Conservation (phyloP, 2,113 vertebrate genomes). For the Python bivittatus region DNA sequence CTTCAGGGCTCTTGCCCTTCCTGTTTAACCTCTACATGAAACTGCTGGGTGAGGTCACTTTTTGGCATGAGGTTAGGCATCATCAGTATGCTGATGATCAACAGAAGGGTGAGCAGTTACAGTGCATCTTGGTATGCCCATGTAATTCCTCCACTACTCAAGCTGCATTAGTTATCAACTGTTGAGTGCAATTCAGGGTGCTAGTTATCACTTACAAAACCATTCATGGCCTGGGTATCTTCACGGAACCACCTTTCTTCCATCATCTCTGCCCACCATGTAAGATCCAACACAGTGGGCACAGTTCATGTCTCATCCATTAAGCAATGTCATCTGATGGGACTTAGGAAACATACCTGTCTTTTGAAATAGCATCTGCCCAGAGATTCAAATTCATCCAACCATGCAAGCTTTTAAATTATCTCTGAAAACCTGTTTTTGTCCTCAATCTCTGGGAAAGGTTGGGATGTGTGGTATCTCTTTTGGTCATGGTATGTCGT, state of each 20-base stretch:
- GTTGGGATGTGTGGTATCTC: not conserved
- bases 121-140: not conserved
- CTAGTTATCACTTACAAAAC: not conserved
- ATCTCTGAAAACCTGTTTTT: not conserved
- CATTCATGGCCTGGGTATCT: not conserved
- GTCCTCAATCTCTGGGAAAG: not conserved
- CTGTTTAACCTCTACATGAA: not conserved
- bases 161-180: not conserved
- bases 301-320: not conserved
- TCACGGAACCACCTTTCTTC: not conserved
- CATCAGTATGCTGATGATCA: not conserved
- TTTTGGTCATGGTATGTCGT: not conserved
- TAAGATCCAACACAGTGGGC: not conserved
- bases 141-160: not conserved
- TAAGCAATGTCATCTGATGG: not conserved
- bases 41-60: not conserved
- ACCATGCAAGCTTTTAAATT: not conserved
- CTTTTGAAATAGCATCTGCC: not conserved
- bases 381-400: not conserved
- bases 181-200: not conserved
- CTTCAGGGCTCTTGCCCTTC: not conserved
- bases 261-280: not conserved
- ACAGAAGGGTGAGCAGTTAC: not conserved
- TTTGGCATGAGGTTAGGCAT: not conserved
- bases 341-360: not conserved